phyloP scores from a whole-genome alignment of 2,888 invertebrate species.

The Drosophila emarginata region DNA sequence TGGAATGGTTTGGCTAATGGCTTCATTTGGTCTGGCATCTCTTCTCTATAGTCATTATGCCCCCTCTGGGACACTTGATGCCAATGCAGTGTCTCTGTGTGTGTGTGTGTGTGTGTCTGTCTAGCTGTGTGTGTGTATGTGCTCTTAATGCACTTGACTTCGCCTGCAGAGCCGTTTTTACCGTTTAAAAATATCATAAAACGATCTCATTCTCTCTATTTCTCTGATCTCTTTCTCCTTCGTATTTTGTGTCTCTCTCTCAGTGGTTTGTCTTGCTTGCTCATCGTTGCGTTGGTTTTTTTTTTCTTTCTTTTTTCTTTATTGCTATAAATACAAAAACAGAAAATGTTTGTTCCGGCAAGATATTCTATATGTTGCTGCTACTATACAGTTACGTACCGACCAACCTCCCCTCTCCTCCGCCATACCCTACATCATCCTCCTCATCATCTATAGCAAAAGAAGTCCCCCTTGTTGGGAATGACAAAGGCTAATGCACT shows the following conservation, averaged over 20 bases:
- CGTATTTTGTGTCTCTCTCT: slow-evolving; percentile 15
- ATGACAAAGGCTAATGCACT: slow-evolving; percentile 68
- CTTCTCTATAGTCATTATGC: slow-evolving; percentile 16
- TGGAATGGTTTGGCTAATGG: slow-evolving; percentile 52
- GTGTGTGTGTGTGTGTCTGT: neutral
- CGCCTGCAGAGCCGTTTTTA: slow-evolving; percentile 63
- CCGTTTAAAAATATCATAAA: slow-evolving; percentile 71
- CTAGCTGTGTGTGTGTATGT: neutral
- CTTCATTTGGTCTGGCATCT: slow-evolving; percentile 60
- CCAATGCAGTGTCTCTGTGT: slow-evolving; percentile 46
- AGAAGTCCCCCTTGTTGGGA: neutral
- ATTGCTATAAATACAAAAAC: slow-evolving; percentile 55
- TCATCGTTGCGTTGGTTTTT: slow-evolving; percentile 60
- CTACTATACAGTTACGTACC: slow-evolving; percentile 55
- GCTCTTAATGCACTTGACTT: slow-evolving; percentile 69
- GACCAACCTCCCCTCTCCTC: neutral
- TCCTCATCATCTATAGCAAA: neutral
- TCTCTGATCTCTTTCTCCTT: slow-evolving; percentile 11
- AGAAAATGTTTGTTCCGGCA: slow-evolving; percentile 43
- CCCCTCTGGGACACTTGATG: slow-evolving; percentile 65
- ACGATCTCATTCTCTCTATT: slow-evolving; percentile 41
- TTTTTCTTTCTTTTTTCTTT: neutral
- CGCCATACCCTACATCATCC: neutral
- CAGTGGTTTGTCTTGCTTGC: slow-evolving; percentile 16
- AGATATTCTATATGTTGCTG: slow-evolving; percentile 35